phyloP scores from a whole-genome alignment of 2,797 vertebrate genomes.

The Urosaurus nigricauda region DNA sequence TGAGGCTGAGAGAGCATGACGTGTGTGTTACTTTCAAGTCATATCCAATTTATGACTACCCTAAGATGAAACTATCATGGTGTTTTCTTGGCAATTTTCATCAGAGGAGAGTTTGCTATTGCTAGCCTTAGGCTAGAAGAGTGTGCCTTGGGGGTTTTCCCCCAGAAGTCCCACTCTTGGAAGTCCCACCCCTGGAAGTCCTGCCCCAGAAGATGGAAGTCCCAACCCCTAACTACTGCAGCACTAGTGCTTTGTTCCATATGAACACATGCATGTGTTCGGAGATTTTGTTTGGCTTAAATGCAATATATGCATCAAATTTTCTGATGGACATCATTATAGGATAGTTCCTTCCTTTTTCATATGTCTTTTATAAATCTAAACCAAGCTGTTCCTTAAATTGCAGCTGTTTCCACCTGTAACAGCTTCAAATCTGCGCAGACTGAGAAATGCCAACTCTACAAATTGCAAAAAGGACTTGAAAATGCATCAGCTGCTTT shows the following conservation, averaged over 20 bases:
- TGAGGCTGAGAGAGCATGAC: too few species aligned
- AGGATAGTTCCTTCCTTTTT: not conserved
- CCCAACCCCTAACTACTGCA: not conserved
- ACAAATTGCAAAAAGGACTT: not conserved
- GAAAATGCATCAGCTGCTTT: not conserved
- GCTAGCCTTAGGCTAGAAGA: too few species aligned
- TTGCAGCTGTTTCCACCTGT: not conserved
- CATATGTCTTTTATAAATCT: conserved; percentile 18
- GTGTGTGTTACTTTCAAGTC: too few species aligned
- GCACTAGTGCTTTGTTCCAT: not conserved
- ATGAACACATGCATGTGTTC: not conserved
- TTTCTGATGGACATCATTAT: not conserved
- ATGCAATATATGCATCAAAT: not conserved
- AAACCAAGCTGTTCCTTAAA: not conserved
- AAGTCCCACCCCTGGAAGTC: too few species aligned
- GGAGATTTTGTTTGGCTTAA: not conserved
- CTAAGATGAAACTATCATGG: too few species aligned
- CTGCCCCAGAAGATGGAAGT: too few species aligned
- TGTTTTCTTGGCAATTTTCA: too few species aligned
- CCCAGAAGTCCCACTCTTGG: too few species aligned
- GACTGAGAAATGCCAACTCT: not conserved
- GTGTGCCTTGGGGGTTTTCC: too few species aligned
- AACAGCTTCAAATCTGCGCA: not conserved
- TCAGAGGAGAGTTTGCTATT: too few species aligned
- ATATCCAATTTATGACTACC: too few species aligned